A percentile compares a stretch with the other conserved stretches of the same genome.
These are phyloP conservation scores for Neosilurus mollespiculum DNA, from an alignment of 2,797 vertebrate species.

Conservation along the genomic window DNA sequence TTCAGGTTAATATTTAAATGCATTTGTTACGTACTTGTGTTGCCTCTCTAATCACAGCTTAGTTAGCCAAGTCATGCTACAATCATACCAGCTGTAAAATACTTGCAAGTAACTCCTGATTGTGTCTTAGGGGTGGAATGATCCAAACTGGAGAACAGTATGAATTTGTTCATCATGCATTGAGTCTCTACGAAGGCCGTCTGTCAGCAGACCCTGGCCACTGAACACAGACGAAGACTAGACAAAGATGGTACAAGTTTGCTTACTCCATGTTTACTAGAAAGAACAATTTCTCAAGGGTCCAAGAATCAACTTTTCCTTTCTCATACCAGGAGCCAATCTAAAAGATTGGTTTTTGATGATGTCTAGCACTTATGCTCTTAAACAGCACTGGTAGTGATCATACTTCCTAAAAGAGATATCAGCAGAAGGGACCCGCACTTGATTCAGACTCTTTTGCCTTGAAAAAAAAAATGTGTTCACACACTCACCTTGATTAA, in stretches of 20 bases:
- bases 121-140: constrained; percentile 88
- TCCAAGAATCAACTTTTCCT: constrained; percentile 9
- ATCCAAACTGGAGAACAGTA: constrained; percentile 97
- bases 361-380: constrained; percentile 22
- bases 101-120: neutral
- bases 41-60: neutral
- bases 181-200: constrained; percentile 85
- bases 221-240: constrained; percentile 63
- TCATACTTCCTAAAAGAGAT: constrained; percentile 51
- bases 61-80: neutral
- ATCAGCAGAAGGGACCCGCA: constrained; percentile 73
- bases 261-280: constrained; percentile 17
- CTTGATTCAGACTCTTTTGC: constrained; percentile 48
- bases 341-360: constrained; percentile 20
- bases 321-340: constrained; percentile 47
- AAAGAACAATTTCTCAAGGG: constrained; percentile 8
- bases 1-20: neutral
- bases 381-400: constrained; percentile 31
- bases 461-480: constrained; percentile 4
- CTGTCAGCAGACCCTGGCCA: constrained; percentile 81
- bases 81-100: neutral
- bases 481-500: constrained; percentile 20
- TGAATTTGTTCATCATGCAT: constrained; percentile 94
- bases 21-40: neutral
- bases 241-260: constrained; percentile 2